phyloP scores from a whole-genome alignment of 2,888 invertebrate genomes.

The Iselma pallidipennis region DNA sequence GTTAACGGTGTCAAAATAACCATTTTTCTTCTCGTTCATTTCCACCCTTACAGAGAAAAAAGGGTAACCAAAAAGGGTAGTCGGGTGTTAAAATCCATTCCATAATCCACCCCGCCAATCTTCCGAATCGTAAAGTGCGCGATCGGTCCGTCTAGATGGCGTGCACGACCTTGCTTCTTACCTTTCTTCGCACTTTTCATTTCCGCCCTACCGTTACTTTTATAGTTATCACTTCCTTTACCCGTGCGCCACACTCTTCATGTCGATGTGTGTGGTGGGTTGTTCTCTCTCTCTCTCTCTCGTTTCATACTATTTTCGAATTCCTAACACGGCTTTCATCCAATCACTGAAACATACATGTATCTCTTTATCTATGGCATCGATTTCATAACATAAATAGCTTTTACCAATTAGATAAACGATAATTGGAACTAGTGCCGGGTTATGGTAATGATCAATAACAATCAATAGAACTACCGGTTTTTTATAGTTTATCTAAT shows the following conservation, averaged over 20 bases:
- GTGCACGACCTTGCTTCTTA: constrained; percentile 51
- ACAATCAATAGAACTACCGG: too few relatives aligned
- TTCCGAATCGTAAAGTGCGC: constrained; percentile 44
- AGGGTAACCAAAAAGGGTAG: background rate
- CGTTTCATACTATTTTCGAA: constrained; percentile 17
- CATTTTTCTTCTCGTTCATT: background rate
- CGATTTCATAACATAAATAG: background rate
- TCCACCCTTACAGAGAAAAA: too few relatives aligned
- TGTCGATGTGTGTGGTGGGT: constrained; percentile 6
- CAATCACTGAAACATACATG: constrained; percentile 31
- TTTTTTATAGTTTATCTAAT: too few relatives aligned
- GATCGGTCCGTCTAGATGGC: constrained; percentile 52
- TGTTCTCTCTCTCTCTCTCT: background rate
- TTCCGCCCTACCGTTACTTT: constrained; percentile 53
- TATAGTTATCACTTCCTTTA: constrained; percentile 53
- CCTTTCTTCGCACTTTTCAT: constrained; percentile 54
- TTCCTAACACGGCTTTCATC: constrained; percentile 46
- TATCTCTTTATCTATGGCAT: constrained; percentile 20
- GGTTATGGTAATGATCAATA: too few relatives aligned
- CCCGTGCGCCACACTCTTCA: constrained; percentile 34
- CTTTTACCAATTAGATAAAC: background rate
- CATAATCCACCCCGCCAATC: constrained; percentile 42
- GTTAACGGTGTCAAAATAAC: constrained; percentile 2
- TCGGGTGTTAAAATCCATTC: constrained; percentile 24
- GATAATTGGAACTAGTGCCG: background rate